Evolutionary conservation across 2,113 vertebrate species (phyloP), one percentile per base, ranked within the genome.

Genomic region (Sceloporus undulatus): DNA sequence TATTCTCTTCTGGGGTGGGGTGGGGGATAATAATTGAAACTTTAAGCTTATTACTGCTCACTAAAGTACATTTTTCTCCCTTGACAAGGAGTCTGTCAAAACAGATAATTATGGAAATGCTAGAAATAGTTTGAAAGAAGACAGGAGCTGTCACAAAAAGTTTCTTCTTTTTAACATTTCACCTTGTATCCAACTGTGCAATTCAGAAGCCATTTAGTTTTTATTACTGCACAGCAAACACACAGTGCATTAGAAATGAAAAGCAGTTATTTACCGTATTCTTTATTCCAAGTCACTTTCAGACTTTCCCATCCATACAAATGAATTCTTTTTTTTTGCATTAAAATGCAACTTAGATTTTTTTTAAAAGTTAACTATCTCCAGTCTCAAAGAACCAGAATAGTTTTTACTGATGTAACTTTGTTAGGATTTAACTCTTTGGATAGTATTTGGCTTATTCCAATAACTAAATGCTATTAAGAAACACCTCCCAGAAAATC

Each of bases 21-120:
- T 48, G 76, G 21, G 23, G 21, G 29, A 93, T 48, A 93, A 91
- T 94, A 85, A 94, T 21, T 91, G 83, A 94, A 93, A 93, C 7
- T 25, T 92, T 89, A 91, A 59, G 77, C 56, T 95, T 94, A 94
- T 89, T 85, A 90, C 70, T 91, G 87, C 29, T 93, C 68, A 89
- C 0, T 90, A 83, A 95, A 94, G 76, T 90, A 94, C 29, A 91
- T 66, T 94, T 90, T 92, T 91, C 23, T 89, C 4, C 56, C 78
- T 89, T 94, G 93, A 93, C 91, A 93, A 82, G 80, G 21, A 94
- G 56, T 70, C 48, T 95, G 93, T 93, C 93, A 93, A 94, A 96
- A 94, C 81, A 92, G 82, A n/a, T 82, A 92, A 95, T 93, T 95
- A 93, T 73, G 90, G 85, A 94, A 94, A 95, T 90, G 84, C 71